phyloP scores from a whole-genome alignment of 1,140 invertebrate species.

The Heliconius congener region DNA sequence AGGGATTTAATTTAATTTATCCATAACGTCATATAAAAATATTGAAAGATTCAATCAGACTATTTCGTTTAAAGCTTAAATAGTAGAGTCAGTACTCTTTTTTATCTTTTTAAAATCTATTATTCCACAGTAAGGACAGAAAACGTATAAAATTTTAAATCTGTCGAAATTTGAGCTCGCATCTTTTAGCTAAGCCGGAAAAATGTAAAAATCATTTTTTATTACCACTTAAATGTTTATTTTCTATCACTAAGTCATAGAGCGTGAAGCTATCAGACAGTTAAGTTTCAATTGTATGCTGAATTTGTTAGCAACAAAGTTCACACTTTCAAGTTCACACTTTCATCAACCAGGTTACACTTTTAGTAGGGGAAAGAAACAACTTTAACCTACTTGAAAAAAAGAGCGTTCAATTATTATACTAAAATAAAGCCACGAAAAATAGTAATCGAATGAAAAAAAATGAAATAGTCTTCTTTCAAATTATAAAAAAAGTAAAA shows the following conservation, averaged over 20 bases:
- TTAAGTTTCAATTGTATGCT: conserved; percentile 1
- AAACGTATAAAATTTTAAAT: too few relatives aligned
- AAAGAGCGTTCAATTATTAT: background rate
- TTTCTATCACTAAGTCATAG: background rate
- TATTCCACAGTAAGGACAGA: too few relatives aligned
- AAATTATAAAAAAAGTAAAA: too few relatives aligned
- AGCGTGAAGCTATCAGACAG: background rate
- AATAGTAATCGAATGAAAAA: too few relatives aligned
- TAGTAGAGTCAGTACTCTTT: background rate
- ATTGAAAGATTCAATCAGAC: background rate
- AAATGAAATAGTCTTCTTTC: too few relatives aligned
- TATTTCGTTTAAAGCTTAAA: background rate
- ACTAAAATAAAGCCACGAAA: background rate
- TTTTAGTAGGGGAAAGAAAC: background rate
- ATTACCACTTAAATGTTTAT: background rate
- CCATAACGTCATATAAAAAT: conserved; percentile 8
- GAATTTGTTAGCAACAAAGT: background rate
- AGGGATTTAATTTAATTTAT: conserved; percentile 46
- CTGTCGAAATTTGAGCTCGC: too few relatives aligned
- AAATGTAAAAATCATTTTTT: background rate
- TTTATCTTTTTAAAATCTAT: background rate
- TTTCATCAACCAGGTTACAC: background rate
- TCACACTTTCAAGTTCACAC: too few relatives aligned
- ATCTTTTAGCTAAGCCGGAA: too few relatives aligned
- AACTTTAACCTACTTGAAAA: background rate